Evolutionary conservation across 2,888 invertebrate species (phyloP), one percentile per base, ranked within the genome.

Genomic region (Tiliacea aurago): DNA sequence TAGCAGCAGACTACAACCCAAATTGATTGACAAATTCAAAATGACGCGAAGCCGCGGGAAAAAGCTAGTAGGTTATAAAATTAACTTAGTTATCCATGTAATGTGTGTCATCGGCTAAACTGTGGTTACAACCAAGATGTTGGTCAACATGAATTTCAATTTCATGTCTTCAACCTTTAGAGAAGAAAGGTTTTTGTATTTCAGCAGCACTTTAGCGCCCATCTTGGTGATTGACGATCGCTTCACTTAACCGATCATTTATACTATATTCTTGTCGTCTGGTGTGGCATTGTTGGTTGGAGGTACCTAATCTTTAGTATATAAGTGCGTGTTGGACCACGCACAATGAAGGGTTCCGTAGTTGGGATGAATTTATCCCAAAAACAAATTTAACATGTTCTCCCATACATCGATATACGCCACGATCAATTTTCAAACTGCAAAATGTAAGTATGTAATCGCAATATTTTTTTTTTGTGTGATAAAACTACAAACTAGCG

Each of bases 221-320:
- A 41, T 56, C 13, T 49, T 45, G 20, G 20, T 78, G 78, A 78
- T 76, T 55, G 55, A 78, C 43, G 55, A 70, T 53, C 53, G 23
- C 37, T 62, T 62, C 43, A 49, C 47, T 56, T 45, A 69, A 43
- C 70, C 23, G 61, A 68, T 43, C 49, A 33, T 56, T 76, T 45
- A 49, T 47, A 23, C 33, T 33, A 5, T 37, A 45, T 59, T 62
- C 41, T 23, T 62, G 33, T 45, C 23, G 10, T n/a, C 7, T 33
- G 4, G 9, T 47, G 65, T 47, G 65, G 9, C n/a, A 47, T 76
- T 76, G 64, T 75, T 41, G 45, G 23, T n/a, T 33, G 18, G 7
- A 37, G 23, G 37, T 37, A 37, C 37, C 37, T 53, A 63, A 53
- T 75, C 18, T 75, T 53, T 7, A 45, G 18, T 62, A 13, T 20